A percentile compares a stretch with the other conserved stretches of the same genome.
phyloP scores from a whole-genome alignment of 2,113 vertebrate genomes.

The Ia io region DNA sequence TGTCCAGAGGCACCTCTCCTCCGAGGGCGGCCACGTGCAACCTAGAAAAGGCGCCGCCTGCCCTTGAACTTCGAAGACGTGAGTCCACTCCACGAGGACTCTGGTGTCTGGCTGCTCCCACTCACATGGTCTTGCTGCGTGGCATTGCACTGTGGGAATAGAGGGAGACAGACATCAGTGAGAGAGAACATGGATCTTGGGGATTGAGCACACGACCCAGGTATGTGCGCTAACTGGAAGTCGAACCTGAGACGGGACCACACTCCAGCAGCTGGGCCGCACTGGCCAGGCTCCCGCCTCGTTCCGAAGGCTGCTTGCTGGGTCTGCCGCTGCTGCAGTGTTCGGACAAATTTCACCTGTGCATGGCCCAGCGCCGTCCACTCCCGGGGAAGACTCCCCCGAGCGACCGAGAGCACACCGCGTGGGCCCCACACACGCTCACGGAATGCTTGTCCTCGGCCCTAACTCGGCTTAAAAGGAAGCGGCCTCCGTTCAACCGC shows the following conservation, averaged over 20 bases:
- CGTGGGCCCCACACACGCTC: neutral
- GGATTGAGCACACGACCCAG: too few species aligned
- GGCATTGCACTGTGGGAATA: fast-evolving
- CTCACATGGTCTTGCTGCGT: fast-evolving
- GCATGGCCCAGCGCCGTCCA: neutral
- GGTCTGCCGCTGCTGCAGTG: neutral
- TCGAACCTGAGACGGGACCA: too few species aligned
- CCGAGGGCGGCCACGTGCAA: fast-evolving
- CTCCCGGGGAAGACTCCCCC: fast-evolving
- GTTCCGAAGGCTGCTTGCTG: neutral
- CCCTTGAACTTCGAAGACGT: neutral
- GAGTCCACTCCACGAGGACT: fast-evolving
- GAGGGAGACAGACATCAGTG: too few species aligned
- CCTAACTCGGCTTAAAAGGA: neutral
- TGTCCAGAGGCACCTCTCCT: neutral
- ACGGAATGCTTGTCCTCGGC: fast-evolving
- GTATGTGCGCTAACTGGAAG: too few species aligned
- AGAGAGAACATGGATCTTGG: too few species aligned
- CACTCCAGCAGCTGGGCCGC: too few species aligned
- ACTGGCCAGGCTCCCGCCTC: too few species aligned
- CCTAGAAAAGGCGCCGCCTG: neutral
- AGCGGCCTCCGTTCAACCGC: neutral
- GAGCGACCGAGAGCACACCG: fast-evolving
- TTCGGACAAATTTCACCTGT: fast-evolving
- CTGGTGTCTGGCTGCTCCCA: too few species aligned